Evolutionary conservation across 2,113 vertebrate species (phyloP), one percentile per base, ranked within the genome.

Genomic region (Calidris pugnax): DNA sequence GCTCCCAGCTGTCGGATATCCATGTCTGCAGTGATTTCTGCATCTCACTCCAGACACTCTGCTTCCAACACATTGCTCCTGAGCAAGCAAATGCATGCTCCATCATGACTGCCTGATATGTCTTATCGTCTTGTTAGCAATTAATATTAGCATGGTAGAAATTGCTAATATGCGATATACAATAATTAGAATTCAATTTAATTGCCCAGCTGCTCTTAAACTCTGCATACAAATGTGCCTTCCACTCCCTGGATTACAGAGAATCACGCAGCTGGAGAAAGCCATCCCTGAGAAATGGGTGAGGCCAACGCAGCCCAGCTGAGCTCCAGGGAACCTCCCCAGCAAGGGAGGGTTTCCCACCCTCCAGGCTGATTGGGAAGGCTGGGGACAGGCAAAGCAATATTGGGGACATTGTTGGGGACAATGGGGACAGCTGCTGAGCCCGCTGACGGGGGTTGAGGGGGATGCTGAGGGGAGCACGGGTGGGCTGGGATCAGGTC

Each of bases 161-260:
- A 89, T 82, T 66, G 66, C 91, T 96, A 95, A 91, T 95, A 72
- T 76, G 90, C 2, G 20, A 93, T 85, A 96, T n/a, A 76, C 84
- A 94, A 72, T 93, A 90, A 95, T 97, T 95, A 92, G 84, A 93
- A 92, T 87, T 88, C 85, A 85, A 72, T 92, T 89, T 92, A 95
- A 95, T 91, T 95, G 90, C 92, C 43, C 27, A 19, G 33, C n/a
- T 53, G 71, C 73, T 91, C 50, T 68, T 53, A 50, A 48, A 59
- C 57, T 33, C 63, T 82, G 84, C 79, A 92, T 89, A 45, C 73
- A 82, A 93, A 96, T 81, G 88, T 26, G 63, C 50, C 30, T 90
- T 35, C 60, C 28, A 2, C 66, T 75, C 82, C 35, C 24, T 60
- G 56, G 39, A 5, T 37, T 33, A 41, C 26, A 33, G 51, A 35